Conservation (phyloP, 2,888 invertebrate genomes). For the Drosophila helvetica region DNA sequence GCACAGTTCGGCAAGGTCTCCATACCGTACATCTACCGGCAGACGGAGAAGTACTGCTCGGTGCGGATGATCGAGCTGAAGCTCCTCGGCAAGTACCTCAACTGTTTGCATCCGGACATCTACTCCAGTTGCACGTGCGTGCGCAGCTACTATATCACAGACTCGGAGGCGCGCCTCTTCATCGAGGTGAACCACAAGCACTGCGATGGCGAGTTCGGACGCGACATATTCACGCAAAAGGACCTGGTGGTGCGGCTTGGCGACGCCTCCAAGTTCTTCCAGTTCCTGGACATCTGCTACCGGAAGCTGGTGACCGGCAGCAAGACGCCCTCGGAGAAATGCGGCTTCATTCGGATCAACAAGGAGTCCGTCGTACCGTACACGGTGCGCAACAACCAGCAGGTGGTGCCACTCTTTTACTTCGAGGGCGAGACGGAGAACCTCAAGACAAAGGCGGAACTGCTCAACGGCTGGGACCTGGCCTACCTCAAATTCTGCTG, state of each 20-base stretch:
- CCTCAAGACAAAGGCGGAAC: slow-evolving; percentile 93
- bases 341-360: slow-evolving; percentile 96
- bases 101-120: slow-evolving; percentile 94
- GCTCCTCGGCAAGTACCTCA: slow-evolving; percentile 94
- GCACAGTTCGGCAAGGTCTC: slow-evolving; percentile 92
- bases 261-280: slow-evolving; percentile 95
- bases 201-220: slow-evolving; percentile 95
- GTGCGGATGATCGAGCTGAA: slow-evolving; percentile 97
- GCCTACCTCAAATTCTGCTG: slow-evolving; percentile 97
- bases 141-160: slow-evolving; percentile 96
- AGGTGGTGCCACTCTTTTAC: slow-evolving; percentile 96
- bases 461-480: slow-evolving; percentile 95
- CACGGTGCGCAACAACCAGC: slow-evolving; percentile 91
- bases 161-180: slow-evolving; percentile 93
- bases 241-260: slow-evolving; percentile 94
- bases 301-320: slow-evolving; percentile 90
- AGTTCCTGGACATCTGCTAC: slow-evolving; percentile 95
- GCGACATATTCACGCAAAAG: slow-evolving; percentile 93
- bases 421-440: slow-evolving; percentile 95
- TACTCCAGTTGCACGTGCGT: slow-evolving; percentile 96
- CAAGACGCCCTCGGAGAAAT: slow-evolving; percentile 89
- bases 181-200: slow-evolving; percentile 97
- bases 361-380: slow-evolving; percentile 97
- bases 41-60: slow-evolving; percentile 94
- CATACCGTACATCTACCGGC: slow-evolving; percentile 94